Conservation (phyloP, 2,888 invertebrate species). For the Sceliomorpha sp. region DNA sequence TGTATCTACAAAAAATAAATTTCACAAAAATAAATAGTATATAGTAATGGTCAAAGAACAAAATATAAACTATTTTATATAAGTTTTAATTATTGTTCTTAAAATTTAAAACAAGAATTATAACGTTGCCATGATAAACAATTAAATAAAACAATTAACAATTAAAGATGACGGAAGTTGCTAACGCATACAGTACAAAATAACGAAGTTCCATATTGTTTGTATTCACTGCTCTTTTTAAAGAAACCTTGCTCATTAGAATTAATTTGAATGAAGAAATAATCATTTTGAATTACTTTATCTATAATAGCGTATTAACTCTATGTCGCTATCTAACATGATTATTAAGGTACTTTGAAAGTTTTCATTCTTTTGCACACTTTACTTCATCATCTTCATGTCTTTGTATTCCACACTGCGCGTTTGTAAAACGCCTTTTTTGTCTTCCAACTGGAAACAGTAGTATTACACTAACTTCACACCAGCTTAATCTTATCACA, state of each 20-base stretch:
- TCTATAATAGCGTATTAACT: conserved; percentile 12
- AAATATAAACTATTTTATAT: too few relatives aligned
- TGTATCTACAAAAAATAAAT: conserved; percentile 29
- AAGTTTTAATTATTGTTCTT: too few relatives aligned
- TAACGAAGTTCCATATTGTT: too few relatives aligned
- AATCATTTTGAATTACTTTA: conserved; percentile 5
- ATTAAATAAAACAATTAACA: too few relatives aligned
- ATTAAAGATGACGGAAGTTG: too few relatives aligned
- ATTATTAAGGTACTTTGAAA: conserved; percentile 76
- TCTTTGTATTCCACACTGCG: conserved; percentile 14
- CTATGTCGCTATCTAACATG: conserved; percentile 60
- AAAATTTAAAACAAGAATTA: too few relatives aligned
- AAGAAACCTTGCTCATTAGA: conserved; percentile 2
- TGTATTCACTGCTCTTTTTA: neutral
- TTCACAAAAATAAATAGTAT: conserved; percentile 12
- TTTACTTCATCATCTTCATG: conserved; percentile 26
- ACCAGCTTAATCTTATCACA: conserved; percentile 55
- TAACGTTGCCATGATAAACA: too few relatives aligned
- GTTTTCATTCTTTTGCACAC: conserved; percentile 69
- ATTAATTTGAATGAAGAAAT: conserved; percentile 23
- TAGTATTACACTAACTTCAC: conserved; percentile 14
- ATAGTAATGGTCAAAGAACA: neutral
- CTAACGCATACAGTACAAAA: too few relatives aligned
- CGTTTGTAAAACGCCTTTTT: conserved; percentile 40
- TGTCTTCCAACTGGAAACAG: conserved; percentile 34